These are phyloP conservation scores for Nephrotoma appendiculata DNA, from an alignment of 2,888 invertebrate species.

Conservation along the genomic window DNA sequence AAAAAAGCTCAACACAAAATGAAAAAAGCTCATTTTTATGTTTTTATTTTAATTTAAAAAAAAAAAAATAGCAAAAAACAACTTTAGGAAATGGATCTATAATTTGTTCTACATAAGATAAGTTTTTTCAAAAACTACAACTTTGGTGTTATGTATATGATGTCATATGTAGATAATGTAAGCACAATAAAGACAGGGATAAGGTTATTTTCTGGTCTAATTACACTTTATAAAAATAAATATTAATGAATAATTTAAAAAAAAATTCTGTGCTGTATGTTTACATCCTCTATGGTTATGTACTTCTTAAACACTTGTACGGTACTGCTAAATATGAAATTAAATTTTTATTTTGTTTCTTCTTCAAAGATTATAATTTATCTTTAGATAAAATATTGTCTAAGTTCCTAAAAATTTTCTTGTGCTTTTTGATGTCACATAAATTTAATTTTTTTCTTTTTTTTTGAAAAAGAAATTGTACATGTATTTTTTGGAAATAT, in stretches of 20 bases:
- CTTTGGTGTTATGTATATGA: background rate
- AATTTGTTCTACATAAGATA: background rate
- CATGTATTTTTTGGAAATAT: background rate
- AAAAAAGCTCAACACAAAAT: background rate
- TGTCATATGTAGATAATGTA: background rate
- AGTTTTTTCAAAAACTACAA: background rate
- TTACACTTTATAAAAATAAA: background rate
- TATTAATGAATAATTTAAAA: background rate
- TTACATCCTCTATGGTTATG: background rate
- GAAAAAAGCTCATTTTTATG: background rate
- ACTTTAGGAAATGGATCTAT: background rate
- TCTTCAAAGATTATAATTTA: background rate
- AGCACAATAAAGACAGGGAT: background rate
- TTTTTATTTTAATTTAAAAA: background rate
- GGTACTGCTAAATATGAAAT: background rate
- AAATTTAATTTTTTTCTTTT: background rate
- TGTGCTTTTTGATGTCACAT: background rate
- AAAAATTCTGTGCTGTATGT: background rate
- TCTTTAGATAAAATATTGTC: background rate
- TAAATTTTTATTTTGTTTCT: background rate
- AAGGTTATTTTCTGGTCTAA: background rate
- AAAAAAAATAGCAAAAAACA: background rate
- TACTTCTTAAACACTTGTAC: background rate
- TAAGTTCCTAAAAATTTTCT: background rate
- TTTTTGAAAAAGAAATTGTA: background rate